Evolutionary conservation across 1,140 invertebrate species (phyloP).

Genomic region (Lepidotrigona ventralis): DNA sequence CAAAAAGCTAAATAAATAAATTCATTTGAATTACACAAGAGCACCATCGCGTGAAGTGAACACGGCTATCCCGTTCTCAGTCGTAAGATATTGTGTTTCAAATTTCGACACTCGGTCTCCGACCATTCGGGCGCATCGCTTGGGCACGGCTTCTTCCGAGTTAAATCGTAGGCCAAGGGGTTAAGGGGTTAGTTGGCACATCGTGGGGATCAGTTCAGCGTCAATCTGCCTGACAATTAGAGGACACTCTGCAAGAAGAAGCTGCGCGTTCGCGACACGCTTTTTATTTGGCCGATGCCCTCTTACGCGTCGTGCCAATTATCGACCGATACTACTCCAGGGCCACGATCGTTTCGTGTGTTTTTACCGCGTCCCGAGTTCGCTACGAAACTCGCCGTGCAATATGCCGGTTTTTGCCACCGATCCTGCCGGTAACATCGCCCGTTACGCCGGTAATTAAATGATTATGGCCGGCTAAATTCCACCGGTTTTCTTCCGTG

Average conservation of each 20-base stretch:
- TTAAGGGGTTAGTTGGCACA: conserved; percentile 50
- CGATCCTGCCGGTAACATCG: not conserved
- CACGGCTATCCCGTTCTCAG: no score
- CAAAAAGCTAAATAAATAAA: no score
- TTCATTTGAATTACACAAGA: no score
- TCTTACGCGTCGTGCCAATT: conserved; percentile 46
- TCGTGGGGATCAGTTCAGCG: conserved; percentile 24
- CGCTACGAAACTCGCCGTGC: conserved; percentile 9
- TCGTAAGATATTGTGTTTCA: no score
- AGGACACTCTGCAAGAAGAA: conserved; percentile 45
- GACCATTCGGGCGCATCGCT: no score
- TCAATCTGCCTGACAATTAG: not conserved
- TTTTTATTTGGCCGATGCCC: conserved; percentile 29
- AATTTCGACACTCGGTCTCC: no score
- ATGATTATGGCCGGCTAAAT: conserved; percentile 32
- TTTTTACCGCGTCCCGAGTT: conserved; percentile 20
- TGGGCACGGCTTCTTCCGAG: no score
- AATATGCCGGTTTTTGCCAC: conserved; percentile 15
- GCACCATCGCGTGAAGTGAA: no score
- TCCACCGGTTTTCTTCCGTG: not conserved
- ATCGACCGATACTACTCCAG: conserved; percentile 47
- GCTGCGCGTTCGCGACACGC: conserved; percentile 19
- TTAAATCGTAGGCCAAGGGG: no score
- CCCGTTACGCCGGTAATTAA: conserved; percentile 37
- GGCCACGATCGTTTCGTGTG: conserved; percentile 38